Evolutionary conservation across 2,113 vertebrate genomes (phyloP), one percentile per base, ranked within the genome.

Genomic region (Galeopterus variegatus): DNA sequence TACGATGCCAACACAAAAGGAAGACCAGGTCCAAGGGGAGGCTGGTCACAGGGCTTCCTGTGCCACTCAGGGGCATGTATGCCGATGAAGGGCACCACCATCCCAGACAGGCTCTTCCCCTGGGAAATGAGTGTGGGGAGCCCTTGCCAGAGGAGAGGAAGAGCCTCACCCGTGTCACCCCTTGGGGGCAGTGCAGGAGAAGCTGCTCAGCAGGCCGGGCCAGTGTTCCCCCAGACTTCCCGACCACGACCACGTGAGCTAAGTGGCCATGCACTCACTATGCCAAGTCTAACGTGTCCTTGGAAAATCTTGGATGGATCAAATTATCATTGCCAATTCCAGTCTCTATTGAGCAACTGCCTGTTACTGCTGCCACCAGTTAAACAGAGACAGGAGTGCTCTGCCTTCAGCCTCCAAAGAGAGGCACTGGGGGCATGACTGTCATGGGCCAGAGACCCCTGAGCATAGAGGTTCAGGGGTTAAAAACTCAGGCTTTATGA

Each of bases 81-180:
- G 8, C 45, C 26, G 45, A 26, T 19, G 1, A 11, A 18, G 41
- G 62, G 26, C 4, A 10, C 8, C 18, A 0, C 24, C 8, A 1
- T 9, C 26, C 24, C 50, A 11, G 58, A 10, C 41, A 15, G 60
- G 2, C 13, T 13, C n/a, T 11, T 45, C 58, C 65, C n/a, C 21
- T 9, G 4, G 3, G 60, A 17, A 19, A 41, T 1, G n/a, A 52
- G 5, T 1, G 0, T 4, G 6, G 5, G 17, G 1, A 23, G 54
- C 8, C 52, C 3, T 10, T 3, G 3, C 3, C 72, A 26, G 6
- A 48, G 31, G 10, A 62, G 84, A 36, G 24, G 2, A 3, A 24
- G 50, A 19, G 26, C 19, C 24, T 41, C 3, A 0, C 11, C 17
- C 81, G 13, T 8, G 1, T 26, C 65, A 2, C 14, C 33, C 19